Percentiles rank a stretch among this genome's conserved stretches.
Evolutionary conservation across 2,113 vertebrate species (phyloP).

Genomic region (Numida meleagris): DNA sequence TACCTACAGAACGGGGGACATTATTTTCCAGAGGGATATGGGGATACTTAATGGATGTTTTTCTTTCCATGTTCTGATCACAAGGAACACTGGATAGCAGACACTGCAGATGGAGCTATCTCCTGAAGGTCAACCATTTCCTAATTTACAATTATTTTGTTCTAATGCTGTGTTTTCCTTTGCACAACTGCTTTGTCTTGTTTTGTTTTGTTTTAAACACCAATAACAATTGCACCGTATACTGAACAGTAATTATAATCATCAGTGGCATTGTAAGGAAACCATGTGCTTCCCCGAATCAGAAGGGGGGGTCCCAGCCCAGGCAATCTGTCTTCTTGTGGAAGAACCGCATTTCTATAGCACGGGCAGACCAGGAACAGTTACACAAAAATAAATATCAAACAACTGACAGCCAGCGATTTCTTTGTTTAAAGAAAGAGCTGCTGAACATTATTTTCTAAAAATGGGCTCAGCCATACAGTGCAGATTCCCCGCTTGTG

Average conservation of each 20-base stretch:
- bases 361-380: not conserved
- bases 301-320: conserved; percentile 21
- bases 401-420: not conserved
- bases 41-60: not conserved
- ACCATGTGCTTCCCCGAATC: conserved; percentile 60
- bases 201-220: conserved; percentile 46
- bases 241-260: conserved; percentile 51
- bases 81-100: not conserved
- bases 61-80: not conserved
- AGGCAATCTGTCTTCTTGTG: conserved; percentile 35
- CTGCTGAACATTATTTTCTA: not conserved
- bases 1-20: not conserved
- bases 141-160: conserved; percentile 18
- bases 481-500: not conserved
- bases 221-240: conserved; percentile 30
- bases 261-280: not conserved
- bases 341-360: not conserved
- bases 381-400: not conserved
- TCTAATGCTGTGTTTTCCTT: conserved; percentile 17
- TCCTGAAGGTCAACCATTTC: conserved; percentile 55
- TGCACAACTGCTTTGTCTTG: conserved; percentile 26
- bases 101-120: conserved; percentile 2
- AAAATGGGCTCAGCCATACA: not conserved
- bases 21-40: not conserved
- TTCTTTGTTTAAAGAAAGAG: conserved; percentile 13